phyloP scores from a whole-genome alignment of 2,113 vertebrate species.

The Lamprologus tigripictilis region DNA sequence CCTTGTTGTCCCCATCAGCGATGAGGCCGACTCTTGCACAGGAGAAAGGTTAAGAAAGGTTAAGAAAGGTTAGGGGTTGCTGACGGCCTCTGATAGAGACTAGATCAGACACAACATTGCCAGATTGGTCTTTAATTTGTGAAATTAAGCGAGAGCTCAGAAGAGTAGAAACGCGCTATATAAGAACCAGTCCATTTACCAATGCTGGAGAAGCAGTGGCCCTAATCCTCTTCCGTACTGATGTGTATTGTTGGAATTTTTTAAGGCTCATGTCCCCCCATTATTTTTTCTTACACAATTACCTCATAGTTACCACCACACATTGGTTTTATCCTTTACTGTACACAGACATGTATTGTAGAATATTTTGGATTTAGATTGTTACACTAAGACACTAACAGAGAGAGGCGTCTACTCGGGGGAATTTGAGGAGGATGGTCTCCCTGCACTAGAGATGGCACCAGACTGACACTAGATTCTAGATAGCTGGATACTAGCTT shows the following conservation, averaged over 20 bases:
- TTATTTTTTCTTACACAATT: neutral
- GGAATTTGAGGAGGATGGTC: neutral
- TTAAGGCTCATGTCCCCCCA: neutral
- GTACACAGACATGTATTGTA: neutral
- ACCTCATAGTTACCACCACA: neutral
- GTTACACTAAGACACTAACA: neutral
- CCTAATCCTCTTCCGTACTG: no score
- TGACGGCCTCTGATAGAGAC: no score
- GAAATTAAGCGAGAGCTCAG: no score
- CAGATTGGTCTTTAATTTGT: no score
- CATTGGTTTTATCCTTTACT: fast-evolving
- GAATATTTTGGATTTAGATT: neutral
- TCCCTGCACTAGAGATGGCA: neutral
- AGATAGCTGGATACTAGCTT: neutral
- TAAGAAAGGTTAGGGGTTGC: fast-evolving
- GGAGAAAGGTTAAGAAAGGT: no score
- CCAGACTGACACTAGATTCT: neutral
- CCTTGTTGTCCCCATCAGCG: no score
- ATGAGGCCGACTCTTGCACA: no score
- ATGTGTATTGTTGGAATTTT: neutral
- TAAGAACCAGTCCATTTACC: no score
- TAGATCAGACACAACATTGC: no score
- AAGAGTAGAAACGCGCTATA: no score
- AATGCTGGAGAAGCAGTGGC: fast-evolving
- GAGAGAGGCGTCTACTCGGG: neutral